Base-by-base conservation (phyloP, 2,888 invertebrate species). In the Ctena decussata region DNA sequence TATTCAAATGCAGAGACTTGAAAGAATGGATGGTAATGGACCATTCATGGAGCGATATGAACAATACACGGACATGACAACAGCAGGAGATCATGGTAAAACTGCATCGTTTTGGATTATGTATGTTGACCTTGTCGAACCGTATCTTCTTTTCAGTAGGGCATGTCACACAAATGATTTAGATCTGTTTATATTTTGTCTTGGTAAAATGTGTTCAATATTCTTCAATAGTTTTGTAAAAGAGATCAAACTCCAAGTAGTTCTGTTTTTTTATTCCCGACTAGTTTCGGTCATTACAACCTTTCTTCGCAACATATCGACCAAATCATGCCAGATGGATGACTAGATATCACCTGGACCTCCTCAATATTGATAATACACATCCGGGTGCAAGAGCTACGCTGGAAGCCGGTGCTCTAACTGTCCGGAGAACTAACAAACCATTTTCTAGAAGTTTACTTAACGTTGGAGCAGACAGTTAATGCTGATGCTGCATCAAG, bases 261-360 rank as follows among this genome's bases (percentile, higher is more conserved):
- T n/a, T n/a, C n/a, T n/a, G n/a, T n/a, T n/a, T n/a, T n/a, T n/a
- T n/a, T n/a, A n/a, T n/a, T n/a, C n/a, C n/a, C n/a, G n/a, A n/a
- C n/a, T n/a, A n/a, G n/a, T n/a, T n/a, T n/a, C n/a, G n/a, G n/a
- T n/a, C n/a, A n/a, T n/a, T n/a, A n/a, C n/a, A n/a, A n/a, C n/a
- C n/a, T n/a, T n/a, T n/a, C n/a, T 90, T 84, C 82, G 82, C 84
- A 32, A 81, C 74, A 15, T 86, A 82, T 70, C 77, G 82, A 18
- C 73, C 81, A 8, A 88, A 88, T 65, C 90, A 90, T 79, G 53
- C 89, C 11, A 70, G 89, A 37, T 90, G 88, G 90, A 75, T 88
- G 87, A 71, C 82, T 11, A 88, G 77, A 57, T 88, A 80, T 37
- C 83, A 88, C 32, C 39, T 87, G 27, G 85, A 90, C 71, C 74